Evolutionary conservation across 2,797 vertebrate genomes (phyloP).

Genomic region (Chiloscyllium punctatum): DNA sequence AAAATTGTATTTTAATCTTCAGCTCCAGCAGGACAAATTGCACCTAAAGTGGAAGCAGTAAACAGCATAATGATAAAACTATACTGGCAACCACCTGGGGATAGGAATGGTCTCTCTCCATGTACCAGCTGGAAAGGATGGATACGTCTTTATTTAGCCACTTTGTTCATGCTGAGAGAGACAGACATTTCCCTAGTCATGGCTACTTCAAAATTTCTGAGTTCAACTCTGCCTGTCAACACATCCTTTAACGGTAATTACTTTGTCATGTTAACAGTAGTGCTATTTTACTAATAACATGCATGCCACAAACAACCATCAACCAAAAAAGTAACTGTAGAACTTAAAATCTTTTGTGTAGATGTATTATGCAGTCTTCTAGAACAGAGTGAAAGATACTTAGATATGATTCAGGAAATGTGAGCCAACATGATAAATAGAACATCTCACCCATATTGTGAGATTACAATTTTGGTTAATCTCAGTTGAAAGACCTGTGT

Average conservation of each 20-base stretch:
- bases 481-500: background rate
- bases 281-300: constrained; percentile 8
- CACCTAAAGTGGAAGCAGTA: constrained; percentile 59
- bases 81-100: constrained; percentile 66
- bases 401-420: background rate
- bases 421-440: background rate
- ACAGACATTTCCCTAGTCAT: constrained; percentile 72
- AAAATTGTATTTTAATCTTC: background rate
- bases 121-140: constrained; percentile 79
- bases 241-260: constrained; percentile 79
- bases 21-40: constrained; percentile 69
- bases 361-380: background rate
- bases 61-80: constrained; percentile 68
- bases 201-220: constrained; percentile 72
- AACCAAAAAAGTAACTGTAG: background rate
- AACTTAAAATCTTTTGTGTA: background rate
- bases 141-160: constrained; percentile 68
- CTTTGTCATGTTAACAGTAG: constrained; percentile 13
- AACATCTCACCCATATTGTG: too few species aligned
- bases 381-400: background rate
- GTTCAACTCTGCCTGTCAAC: constrained; percentile 65
- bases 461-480: background rate
- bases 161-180: constrained; percentile 58
- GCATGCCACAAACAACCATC: background rate
- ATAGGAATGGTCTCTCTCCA: constrained; percentile 75